Percentiles rank a stretch among this genome's conserved stretches.
These are phyloP conservation scores for Ophion slaviceki DNA, from an alignment of 2,888 invertebrate species.

Conservation along the genomic window DNA sequence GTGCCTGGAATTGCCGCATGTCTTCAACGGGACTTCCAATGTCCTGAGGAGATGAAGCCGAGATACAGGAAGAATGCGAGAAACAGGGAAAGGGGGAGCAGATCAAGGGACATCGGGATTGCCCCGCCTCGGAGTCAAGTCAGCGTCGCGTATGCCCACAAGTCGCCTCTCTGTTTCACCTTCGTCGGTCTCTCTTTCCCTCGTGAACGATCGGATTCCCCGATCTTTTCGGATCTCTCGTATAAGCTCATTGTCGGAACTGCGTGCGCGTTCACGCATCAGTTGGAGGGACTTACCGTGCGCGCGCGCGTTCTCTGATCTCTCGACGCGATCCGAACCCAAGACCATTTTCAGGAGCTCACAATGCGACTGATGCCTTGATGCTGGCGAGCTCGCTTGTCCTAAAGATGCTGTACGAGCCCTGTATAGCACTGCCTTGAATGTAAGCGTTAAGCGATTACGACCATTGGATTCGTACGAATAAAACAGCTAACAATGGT, in stretches of 20 bases:
- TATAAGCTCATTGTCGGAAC: constrained; percentile 77
- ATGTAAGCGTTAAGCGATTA: constrained; percentile 81
- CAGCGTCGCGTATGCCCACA: constrained; percentile 23
- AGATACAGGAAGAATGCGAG: constrained; percentile 2
- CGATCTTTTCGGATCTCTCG: constrained; percentile 52
- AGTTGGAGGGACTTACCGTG: constrained; percentile 76
- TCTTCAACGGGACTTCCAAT: constrained; percentile 4
- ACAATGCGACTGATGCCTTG: constrained; percentile 69
- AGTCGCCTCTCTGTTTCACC: constrained; percentile 26
- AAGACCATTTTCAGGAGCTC: constrained; percentile 43
- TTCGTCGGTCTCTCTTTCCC: constrained; percentile 20
- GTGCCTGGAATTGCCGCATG: neutral
- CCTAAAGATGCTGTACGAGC: constrained; percentile 36
- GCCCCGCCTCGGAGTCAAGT: constrained; percentile 44
- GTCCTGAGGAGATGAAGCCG: constrained; percentile 19
- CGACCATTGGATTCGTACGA: constrained; percentile 78
- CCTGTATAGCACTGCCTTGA: constrained; percentile 66
- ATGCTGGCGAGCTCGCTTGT: constrained; percentile 34
- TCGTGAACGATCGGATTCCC: constrained; percentile 38
- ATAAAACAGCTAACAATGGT: constrained; percentile 79
- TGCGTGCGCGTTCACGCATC: constrained; percentile 79
- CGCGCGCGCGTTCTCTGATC: constrained; percentile 30
- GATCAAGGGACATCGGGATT: constrained; percentile 21
- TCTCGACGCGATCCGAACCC: constrained; percentile 29
- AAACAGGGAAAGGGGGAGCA: constrained; percentile 1